Base-by-base conservation (phyloP, 2,797 vertebrate species). In the Vireo griseus region DNA sequence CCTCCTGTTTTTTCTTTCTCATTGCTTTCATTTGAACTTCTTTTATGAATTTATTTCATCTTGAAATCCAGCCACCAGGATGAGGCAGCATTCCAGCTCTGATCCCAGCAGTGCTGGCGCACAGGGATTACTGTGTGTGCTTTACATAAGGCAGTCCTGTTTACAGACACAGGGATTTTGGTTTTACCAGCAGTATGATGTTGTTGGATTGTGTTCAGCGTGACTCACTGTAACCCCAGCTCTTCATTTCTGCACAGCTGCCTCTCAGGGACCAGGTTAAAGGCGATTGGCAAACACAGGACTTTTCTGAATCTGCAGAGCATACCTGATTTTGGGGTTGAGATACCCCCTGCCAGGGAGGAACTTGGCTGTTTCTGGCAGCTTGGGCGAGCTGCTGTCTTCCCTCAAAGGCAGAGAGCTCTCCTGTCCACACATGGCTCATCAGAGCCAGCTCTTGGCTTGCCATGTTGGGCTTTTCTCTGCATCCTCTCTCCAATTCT, bases 181-280 rank as follows among this genome's bases (percentile, higher is more conserved):
- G 87, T 91, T 76, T 87, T 33, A 86, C 78, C 93, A 91, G 82
- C 92, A 82, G 28, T 9, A 50, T 13, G 10, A 47, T 44, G 75
- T 21, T 59, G 63, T 69, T 95, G 90, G 90, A 91, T 67, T 19
- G 45, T 24, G 65, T 91, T 93, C 90, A 72, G 54, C 48, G 24
- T 95, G 94, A 88, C 69, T 94, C 74, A 83, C 44, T 55, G 93
- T 83, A 92, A 73, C 75, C 93, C 71, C 75, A 33, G 93, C 87
- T 87, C 87, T 69, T 87, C 55, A 24, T 82, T 94, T 85, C 62
- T 95, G 90, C 63, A 16, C 90, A 76, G 71, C 78, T 45, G 55
- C 63, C 71, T 94, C 78, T 54, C 13, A 33, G 85, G 59, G 47
- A 85, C 67, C 55, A 22, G 35, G 47, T 62, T 73, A 39, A 79